Base-by-base conservation (phyloP, 2,888 invertebrate genomes). In the Lasioglossum leucozonium region DNA sequence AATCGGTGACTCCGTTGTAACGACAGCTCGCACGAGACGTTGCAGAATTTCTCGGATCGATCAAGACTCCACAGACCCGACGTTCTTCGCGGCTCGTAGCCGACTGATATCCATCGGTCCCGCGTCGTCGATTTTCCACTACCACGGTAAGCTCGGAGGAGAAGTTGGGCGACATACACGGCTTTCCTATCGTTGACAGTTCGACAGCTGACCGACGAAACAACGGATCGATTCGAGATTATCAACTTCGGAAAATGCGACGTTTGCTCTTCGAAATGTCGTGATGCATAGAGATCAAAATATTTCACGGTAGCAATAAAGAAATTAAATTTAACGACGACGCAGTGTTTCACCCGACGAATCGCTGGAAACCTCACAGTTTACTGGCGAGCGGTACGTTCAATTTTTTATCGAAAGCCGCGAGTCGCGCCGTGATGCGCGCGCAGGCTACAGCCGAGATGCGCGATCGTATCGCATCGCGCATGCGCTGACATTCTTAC, bases 401-500 rank as follows among this genome's bases (percentile, higher is more conserved):
- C 76, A 87, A 86, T 89, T 86, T 86, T 89, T 82, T 75, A 67
- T 76, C 81, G 80, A 89, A 86, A 89, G 80, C 79, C 84, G 82
- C 82, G 72, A 82, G 67, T 82, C 81, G 85, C 87, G 83, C 82
- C 82, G 84, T 58, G 69, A 10, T 81, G 86, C 87, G 89, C 82
- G 79, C 89, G 89, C 89, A 87, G 10, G 13, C 37, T 30, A 44
- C 13, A 22, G 72, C 44, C 69, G n/a, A 75, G 47, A 77, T 72
- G 69, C 81, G 71, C 78, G 47, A 83, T 55, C 26, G 30, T 40
- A 22, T 11, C 16, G 4, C 40, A 16, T 4, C 51, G 47, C 77
- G 81, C 81, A 51, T 44, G 81, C 75, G 81, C 16, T 10, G 11
- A 22, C 13, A 13, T 44, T 75, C 51, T 51, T 67, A 2, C 16